Conservation (phyloP, 2,113 vertebrate genomes). For the Acrocephalus arundinaceus region DNA sequence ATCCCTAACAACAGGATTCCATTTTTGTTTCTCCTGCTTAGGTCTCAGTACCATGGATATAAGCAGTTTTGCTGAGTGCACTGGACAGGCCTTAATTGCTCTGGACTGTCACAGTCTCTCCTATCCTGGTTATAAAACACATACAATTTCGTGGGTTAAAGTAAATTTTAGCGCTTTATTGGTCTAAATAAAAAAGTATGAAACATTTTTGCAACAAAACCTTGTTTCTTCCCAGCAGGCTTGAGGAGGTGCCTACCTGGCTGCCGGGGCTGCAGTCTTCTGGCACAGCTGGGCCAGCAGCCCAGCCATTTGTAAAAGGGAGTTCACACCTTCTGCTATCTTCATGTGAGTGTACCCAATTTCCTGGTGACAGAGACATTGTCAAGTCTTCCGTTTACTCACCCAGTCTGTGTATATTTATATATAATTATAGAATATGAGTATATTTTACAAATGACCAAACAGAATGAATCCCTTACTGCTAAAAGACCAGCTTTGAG, state of each 20-base stretch:
- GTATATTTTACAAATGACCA: background rate
- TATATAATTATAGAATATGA: no score
- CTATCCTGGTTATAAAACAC: background rate
- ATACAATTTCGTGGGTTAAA: background rate
- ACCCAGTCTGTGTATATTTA: background rate
- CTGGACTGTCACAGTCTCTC: background rate
- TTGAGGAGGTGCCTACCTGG: conserved; percentile 60
- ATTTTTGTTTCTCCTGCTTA: background rate
- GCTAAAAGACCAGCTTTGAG: background rate
- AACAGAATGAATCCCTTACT: background rate
- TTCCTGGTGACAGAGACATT: conserved; percentile 76
- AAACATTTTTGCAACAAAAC: background rate
- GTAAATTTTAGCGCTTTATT: conserved; percentile 41
- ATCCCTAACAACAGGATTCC: background rate
- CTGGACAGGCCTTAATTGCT: background rate
- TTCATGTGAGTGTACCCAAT: conserved; percentile 97
- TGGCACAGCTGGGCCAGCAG: conserved; percentile 90
- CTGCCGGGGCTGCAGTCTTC: conserved; percentile 82
- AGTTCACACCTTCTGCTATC: conserved; percentile 91
- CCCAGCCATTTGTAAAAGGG: conserved; percentile 92
- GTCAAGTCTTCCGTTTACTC: background rate
- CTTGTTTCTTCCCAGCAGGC: background rate
- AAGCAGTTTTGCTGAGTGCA: background rate
- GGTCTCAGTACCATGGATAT: background rate
- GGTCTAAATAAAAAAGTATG: background rate